phyloP scores from a whole-genome alignment of 2,888 invertebrate genomes.

The Diadromus collaris region DNA sequence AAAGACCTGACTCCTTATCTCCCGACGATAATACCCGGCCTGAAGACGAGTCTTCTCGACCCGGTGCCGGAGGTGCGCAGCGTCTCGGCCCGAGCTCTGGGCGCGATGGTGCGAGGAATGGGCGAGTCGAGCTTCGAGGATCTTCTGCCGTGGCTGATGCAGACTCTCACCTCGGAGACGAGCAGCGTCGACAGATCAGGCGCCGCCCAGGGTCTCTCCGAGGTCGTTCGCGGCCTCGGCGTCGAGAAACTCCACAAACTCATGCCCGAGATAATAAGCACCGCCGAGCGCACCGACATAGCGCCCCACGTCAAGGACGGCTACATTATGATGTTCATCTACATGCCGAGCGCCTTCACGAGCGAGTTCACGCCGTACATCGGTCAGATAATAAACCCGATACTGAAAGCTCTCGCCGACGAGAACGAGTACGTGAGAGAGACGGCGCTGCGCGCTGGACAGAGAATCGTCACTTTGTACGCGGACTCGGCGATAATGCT shows the following conservation, averaged over 20 bases:
- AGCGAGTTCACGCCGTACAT: conserved; percentile 97
- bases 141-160: conserved; percentile 98
- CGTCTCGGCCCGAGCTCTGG: conserved; percentile 97
- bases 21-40: conserved; percentile 97
- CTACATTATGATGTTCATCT: conserved; percentile 99
- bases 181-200: conserved; percentile 98
- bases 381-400: conserved; percentile 98
- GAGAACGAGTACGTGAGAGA: conserved; percentile 99
- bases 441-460: conserved; percentile 97
- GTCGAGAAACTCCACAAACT: conserved; percentile 96
- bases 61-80: conserved; percentile 98
- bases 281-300: conserved; percentile 95
- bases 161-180: conserved; percentile 96
- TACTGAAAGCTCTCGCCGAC: conserved; percentile 98
- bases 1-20: conserved; percentile 98
- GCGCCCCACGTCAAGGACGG: conserved; percentile 99
- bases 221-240: conserved; percentile 98
- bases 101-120: conserved; percentile 99
- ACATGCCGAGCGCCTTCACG: conserved; percentile 98
- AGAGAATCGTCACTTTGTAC: conserved; percentile 97
- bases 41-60: conserved; percentile 97
- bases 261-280: conserved; percentile 98
- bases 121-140: conserved; percentile 98
- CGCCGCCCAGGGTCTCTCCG: conserved; percentile 98
- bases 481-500: conserved; percentile 97